Percentiles rank a stretch among this genome's conserved stretches.
Evolutionary conservation across 2,888 invertebrate species (phyloP).

Genomic region (Leucozona laternaria): DNA sequence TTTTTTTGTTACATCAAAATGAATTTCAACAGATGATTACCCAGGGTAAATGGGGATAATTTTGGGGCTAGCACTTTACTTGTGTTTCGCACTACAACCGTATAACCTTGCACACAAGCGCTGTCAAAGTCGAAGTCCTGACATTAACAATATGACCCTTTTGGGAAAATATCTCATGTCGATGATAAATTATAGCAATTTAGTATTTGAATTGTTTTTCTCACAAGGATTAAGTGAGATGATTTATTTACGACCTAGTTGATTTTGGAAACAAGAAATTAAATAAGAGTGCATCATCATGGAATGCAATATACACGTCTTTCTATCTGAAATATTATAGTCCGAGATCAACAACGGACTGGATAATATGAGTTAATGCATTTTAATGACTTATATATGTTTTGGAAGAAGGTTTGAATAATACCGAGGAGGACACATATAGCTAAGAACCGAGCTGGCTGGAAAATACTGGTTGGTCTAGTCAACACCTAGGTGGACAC

Average conservation of each 20-base stretch:
- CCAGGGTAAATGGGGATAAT: constrained; percentile 33
- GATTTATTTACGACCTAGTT: constrained; percentile 49
- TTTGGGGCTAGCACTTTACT: constrained; percentile 50
- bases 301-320: background rate
- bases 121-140: constrained; percentile 36
- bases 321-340: background rate
- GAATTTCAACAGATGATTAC: constrained; percentile 48
- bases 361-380: too few relatives aligned
- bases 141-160: constrained; percentile 37
- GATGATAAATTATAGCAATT: constrained; percentile 63
- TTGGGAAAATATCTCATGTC: constrained; percentile 10
- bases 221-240: constrained; percentile 62
- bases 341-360: background rate
- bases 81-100: constrained; percentile 18
- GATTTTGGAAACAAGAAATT: constrained; percentile 34
- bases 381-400: too few relatives aligned
- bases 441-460: too few relatives aligned
- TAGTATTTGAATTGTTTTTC: constrained; percentile 63
- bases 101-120: constrained; percentile 30
- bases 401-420: too few relatives aligned
- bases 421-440: too few relatives aligned
- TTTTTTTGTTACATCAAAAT: constrained; percentile 9
- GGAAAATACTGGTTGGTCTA: too few relatives aligned
- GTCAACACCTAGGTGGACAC: too few relatives aligned
- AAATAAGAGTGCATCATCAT: background rate